phyloP scores from a whole-genome alignment of 2,113 vertebrate genomes.

The Laticauda laticaudata region DNA sequence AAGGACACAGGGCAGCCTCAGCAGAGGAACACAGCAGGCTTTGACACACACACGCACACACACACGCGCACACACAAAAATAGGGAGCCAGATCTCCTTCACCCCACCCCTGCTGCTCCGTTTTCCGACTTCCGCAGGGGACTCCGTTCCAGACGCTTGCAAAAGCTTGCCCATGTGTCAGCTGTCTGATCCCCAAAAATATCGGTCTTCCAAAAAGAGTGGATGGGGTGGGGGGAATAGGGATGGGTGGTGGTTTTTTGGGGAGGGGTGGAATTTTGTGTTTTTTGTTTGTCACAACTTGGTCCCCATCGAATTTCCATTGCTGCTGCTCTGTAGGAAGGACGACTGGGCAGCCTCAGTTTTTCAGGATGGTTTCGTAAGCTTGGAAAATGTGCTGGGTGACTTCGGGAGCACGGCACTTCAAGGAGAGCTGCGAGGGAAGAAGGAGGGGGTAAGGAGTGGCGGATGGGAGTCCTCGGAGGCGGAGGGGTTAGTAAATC shows the following conservation, averaged over 20 bases:
- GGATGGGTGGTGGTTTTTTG: neutral
- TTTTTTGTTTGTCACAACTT: neutral
- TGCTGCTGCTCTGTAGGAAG: neutral
- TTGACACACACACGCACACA: neutral
- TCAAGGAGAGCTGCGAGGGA: constrained; percentile 82
- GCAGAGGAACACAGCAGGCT: neutral
- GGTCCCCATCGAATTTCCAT: neutral
- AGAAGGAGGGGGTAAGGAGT: constrained; percentile 22
- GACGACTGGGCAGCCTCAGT: constrained; percentile 70
- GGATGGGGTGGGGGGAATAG: neutral
- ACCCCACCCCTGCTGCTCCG: rapidly evolving
- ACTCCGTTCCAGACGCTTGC: neutral
- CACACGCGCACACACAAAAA: neutral
- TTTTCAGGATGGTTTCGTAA: constrained; percentile 91
- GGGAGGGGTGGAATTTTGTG: neutral
- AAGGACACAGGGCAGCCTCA: neutral
- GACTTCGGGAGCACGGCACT: constrained; percentile 91
- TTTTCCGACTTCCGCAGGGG: rapidly evolving
- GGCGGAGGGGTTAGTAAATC: neutral
- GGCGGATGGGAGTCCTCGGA: neutral
- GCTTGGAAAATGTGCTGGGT: constrained; percentile 88
- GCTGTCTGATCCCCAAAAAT: neutral
- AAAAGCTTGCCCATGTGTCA: neutral
- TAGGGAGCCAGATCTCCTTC: rapidly evolving
- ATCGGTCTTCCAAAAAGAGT: constrained; percentile 36